Conservation (phyloP, 2,113 vertebrate species). For the Megaptera novaeangliae region DNA sequence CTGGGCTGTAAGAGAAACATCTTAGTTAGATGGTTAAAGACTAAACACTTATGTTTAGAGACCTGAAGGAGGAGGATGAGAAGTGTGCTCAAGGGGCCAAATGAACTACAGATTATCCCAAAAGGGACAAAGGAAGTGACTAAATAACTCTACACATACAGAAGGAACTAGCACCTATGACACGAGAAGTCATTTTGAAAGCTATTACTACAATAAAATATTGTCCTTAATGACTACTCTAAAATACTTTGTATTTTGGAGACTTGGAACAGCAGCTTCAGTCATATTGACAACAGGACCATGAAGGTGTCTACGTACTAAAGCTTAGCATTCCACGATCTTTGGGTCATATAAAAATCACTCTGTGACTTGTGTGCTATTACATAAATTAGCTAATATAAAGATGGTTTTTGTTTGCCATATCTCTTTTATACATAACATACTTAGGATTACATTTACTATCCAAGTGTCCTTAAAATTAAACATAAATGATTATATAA, state of each 20-base stretch:
- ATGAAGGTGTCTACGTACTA: background rate
- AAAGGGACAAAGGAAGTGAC: background rate
- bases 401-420: background rate
- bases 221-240: background rate
- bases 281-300: background rate
- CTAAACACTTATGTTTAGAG: background rate
- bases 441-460: background rate
- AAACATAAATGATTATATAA: background rate
- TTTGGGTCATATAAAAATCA: background rate
- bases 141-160: background rate
- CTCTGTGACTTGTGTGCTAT: background rate
- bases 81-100: background rate
- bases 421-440: background rate
- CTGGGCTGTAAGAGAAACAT: background rate
- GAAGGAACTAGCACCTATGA: background rate
- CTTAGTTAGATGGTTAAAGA: background rate
- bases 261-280: background rate
- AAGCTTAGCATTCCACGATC: background rate
- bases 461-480: slow-evolving; percentile 6
- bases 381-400: background rate
- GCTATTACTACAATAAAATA: background rate
- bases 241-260: slow-evolving; percentile 31
- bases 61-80: background rate
- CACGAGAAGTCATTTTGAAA: background rate
- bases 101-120: background rate